phyloP scores from a whole-genome alignment of 2,113 vertebrate species.

The Calypte anna region DNA sequence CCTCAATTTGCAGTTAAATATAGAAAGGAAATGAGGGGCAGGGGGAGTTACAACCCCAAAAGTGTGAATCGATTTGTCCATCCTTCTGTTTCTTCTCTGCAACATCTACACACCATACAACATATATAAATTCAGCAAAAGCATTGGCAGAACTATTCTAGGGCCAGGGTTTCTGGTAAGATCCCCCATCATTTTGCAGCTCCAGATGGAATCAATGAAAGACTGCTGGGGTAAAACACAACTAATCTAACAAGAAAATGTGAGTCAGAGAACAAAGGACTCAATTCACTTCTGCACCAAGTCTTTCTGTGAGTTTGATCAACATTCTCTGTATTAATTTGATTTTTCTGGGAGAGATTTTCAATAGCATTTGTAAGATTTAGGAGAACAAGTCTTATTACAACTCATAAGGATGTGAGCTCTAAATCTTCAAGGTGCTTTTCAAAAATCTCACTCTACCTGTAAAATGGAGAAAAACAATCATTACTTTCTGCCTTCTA shows the following conservation, averaged over 20 bases:
- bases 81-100: background rate
- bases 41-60: background rate
- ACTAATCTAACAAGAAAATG: background rate
- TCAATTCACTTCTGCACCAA: background rate
- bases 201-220: background rate
- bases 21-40: background rate
- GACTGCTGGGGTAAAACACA: background rate
- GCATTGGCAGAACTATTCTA: background rate
- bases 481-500: conserved; percentile 5
- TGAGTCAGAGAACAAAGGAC: background rate
- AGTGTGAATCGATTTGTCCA: background rate
- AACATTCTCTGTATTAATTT: background rate
- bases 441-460: background rate
- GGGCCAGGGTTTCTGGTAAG: background rate
- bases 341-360: conserved; percentile 13
- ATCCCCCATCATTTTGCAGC: background rate
- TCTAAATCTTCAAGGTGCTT: background rate
- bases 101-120: background rate
- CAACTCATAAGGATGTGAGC: background rate
- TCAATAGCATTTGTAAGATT: background rate
- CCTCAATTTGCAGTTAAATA: background rate
- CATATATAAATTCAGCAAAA: background rate
- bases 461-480: conserved; percentile 23
- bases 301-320: background rate
- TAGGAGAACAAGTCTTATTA: background rate